Conservation (phyloP, 2,797 vertebrate species). For the Trachops cirrhosus region DNA sequence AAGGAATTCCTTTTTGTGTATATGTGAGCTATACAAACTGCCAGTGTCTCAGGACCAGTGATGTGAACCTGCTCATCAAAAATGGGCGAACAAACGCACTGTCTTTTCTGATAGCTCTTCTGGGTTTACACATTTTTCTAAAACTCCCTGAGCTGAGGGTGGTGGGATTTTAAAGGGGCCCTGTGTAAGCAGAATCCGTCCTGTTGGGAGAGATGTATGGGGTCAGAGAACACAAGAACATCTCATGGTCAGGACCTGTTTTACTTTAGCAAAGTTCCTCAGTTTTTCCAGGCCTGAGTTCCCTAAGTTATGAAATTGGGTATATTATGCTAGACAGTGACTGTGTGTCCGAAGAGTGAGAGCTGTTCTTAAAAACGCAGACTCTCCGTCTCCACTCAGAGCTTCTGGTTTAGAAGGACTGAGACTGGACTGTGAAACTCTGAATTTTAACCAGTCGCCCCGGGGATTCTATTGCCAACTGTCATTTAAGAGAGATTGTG, state of each 20-base stretch:
- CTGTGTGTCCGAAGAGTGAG: background rate
- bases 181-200: background rate
- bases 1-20: background rate
- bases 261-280: background rate
- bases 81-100: background rate
- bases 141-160: background rate
- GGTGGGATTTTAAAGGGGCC: background rate
- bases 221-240: background rate
- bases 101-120: background rate
- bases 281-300: background rate
- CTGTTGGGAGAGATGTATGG: background rate
- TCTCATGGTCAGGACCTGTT: background rate
- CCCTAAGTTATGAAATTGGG: background rate
- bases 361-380: background rate
- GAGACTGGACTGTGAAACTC: background rate
- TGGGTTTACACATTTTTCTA: background rate
- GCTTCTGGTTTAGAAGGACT: background rate
- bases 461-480: background rate
- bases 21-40: background rate
- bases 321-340: background rate
- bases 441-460: background rate
- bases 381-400: background rate
- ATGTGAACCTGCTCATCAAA: background rate
- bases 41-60: background rate
- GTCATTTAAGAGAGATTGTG: background rate